Conservation (phyloP, 2,113 vertebrate genomes). For the Ancistrus triradiatus region DNA sequence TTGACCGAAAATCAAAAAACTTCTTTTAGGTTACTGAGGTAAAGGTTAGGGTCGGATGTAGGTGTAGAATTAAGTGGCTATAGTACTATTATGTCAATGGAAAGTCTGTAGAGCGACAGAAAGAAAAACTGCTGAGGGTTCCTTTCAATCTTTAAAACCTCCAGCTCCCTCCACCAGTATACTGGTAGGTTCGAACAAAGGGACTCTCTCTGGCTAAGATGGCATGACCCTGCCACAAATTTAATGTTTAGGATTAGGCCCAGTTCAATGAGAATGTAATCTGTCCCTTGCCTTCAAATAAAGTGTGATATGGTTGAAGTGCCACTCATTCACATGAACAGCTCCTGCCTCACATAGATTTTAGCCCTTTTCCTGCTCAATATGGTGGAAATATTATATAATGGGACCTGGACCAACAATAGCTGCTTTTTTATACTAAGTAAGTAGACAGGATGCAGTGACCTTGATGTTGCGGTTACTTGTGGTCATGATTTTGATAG, state of each 20-base stretch:
- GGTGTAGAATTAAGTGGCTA: too few relatives aligned
- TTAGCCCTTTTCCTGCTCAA: background rate
- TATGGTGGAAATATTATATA: background rate
- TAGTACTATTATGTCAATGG: too few relatives aligned
- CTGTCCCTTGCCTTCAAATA: slow-evolving; percentile 28
- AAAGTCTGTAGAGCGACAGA: too few relatives aligned
- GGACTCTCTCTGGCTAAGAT: slow-evolving; percentile 22
- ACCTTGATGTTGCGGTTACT: background rate
- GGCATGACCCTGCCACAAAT: slow-evolving; percentile 27
- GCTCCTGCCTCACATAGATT: background rate
- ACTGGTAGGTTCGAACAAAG: slow-evolving; percentile 34
- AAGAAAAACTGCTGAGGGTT: slow-evolving; percentile 5
- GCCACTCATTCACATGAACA: slow-evolving; percentile 10
- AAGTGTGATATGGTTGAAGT: slow-evolving; percentile 21
- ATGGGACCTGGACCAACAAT: background rate
- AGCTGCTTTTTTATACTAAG: background rate
- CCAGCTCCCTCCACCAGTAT: slow-evolving; percentile 17
- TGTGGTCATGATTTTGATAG: slow-evolving; percentile 1
- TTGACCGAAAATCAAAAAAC: too few relatives aligned
- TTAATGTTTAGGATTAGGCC: slow-evolving; percentile 35
- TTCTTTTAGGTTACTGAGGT: too few relatives aligned
- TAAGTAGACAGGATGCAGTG: background rate
- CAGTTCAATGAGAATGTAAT: slow-evolving; percentile 30
- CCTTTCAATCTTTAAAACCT: slow-evolving; percentile 17
- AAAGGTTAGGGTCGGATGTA: too few relatives aligned